A percentile compares a stretch with the other conserved stretches of the same genome.
phyloP scores from a whole-genome alignment of 2,113 vertebrate genomes.

The mouse (Mus musculus) region DNA sequence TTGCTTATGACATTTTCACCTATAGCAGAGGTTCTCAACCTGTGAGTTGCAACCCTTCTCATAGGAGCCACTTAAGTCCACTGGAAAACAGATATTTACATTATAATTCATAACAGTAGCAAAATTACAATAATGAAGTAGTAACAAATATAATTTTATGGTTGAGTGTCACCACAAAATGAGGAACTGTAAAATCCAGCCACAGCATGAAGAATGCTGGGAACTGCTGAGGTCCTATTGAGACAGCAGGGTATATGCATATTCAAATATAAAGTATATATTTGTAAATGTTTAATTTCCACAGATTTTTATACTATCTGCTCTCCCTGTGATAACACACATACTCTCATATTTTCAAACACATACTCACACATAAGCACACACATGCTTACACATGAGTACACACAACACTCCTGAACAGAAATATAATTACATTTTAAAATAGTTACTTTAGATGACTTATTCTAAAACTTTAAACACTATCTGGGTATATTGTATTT shows the following conservation, averaged over 20 bases:
- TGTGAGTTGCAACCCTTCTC: neutral
- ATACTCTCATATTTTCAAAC: neutral
- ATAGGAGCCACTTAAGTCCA: neutral
- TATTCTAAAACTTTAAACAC: neutral
- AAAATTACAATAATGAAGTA: neutral
- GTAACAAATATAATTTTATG: neutral
- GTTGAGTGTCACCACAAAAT: neutral
- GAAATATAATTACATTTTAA: neutral
- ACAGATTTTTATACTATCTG: neutral
- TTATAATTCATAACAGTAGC: neutral
- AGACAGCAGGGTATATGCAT: neutral
- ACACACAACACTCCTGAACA: neutral
- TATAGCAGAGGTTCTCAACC: neutral
- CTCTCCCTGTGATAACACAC: neutral
- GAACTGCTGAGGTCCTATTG: neutral
- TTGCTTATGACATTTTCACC: constrained; percentile 24
- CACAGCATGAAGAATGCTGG: neutral
- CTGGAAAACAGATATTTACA: neutral
- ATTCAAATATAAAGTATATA: neutral
- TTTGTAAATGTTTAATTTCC: neutral
- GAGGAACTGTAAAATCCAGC: neutral
- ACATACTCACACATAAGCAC: neutral
- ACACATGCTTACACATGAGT: neutral
- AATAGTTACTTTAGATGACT: neutral
- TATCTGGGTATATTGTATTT: neutral